These are phyloP conservation scores for Norana najaformis DNA, from an alignment of 2,888 invertebrate species.

Conservation along the genomic window DNA sequence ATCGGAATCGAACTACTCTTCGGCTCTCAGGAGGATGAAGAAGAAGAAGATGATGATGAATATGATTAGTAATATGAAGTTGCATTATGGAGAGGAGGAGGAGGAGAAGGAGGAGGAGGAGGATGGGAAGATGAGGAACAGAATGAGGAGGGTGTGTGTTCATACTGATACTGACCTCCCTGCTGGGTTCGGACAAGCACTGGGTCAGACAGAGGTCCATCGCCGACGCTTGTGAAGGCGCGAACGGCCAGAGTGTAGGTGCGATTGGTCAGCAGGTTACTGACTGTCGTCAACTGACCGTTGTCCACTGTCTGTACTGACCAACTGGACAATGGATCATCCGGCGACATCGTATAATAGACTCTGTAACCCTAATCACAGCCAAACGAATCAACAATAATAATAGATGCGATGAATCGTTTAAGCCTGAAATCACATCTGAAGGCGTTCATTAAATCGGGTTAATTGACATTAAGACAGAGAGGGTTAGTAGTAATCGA, in stretches of 20 bases:
- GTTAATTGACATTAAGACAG: constrained; percentile 43
- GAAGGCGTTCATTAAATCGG: too few species aligned
- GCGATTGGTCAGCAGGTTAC: constrained; percentile 84
- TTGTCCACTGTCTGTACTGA: constrained; percentile 90
- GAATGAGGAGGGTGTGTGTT: background rate
- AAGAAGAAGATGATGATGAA: background rate
- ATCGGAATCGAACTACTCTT: background rate
- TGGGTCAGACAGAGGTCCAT: constrained; percentile 90
- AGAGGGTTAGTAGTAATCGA: background rate
- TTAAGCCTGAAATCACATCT: too few species aligned
- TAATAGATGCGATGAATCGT: too few species aligned
- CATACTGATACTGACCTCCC: constrained; percentile 66
- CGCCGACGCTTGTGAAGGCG: constrained; percentile 84
- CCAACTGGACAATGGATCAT: constrained; percentile 85
- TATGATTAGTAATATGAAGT: too few species aligned
- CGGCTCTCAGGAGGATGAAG: background rate
- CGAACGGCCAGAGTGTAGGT: constrained; percentile 85
- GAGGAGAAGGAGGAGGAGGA: background rate
- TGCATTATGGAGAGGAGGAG: background rate
- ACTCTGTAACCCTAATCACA: constrained; percentile 86
- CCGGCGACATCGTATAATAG: constrained; percentile 83
- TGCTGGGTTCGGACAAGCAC: constrained; percentile 97
- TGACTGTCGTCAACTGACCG: constrained; percentile 75
- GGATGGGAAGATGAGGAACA: background rate
- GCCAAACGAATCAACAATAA: too few species aligned